Conservation (phyloP, 2,797 vertebrate genomes). For the Otus scops region DNA sequence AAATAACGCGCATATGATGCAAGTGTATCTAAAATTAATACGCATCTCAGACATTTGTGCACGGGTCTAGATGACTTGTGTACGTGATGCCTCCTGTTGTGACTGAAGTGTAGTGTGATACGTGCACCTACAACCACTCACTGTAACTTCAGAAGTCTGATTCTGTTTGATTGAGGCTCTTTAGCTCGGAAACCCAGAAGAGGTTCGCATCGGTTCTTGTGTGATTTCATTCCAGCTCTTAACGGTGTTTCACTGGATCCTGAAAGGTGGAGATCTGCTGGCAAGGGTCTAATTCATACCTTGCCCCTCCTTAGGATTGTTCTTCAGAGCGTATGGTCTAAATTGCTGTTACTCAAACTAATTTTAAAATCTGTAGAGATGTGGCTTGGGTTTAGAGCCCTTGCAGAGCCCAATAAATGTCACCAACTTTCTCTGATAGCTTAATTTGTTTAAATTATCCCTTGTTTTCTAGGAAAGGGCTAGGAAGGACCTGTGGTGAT, state of each 20-base stretch:
- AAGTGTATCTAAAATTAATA: not conserved
- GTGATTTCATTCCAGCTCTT: not conserved
- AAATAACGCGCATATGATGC: not conserved
- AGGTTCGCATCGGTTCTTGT: not conserved
- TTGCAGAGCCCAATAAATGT: not conserved
- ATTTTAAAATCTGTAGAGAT: not conserved
- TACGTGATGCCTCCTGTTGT: not conserved
- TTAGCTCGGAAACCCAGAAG: not conserved
- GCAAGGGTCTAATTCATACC: not conserved
- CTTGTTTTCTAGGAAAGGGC: not conserved
- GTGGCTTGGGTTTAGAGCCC: not conserved
- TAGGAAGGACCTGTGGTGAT: not conserved
- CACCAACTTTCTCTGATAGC: not conserved
- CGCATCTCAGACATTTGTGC: not conserved
- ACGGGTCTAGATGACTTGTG: not conserved
- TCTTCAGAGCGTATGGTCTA: not conserved
- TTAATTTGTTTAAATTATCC: not conserved
- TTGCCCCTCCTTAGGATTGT: not conserved
- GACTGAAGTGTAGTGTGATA: rapidly evolving
- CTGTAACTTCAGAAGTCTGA: not conserved
- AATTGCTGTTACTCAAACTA: not conserved
- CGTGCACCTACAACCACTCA: rapidly evolving
- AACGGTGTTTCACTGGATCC: not conserved
- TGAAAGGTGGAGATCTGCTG: not conserved
- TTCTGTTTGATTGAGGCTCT: not conserved